Evolutionary conservation across 2,888 invertebrate genomes (phyloP), one percentile per base, ranked within the genome.

Genomic region (Dasypogon diadema): DNA sequence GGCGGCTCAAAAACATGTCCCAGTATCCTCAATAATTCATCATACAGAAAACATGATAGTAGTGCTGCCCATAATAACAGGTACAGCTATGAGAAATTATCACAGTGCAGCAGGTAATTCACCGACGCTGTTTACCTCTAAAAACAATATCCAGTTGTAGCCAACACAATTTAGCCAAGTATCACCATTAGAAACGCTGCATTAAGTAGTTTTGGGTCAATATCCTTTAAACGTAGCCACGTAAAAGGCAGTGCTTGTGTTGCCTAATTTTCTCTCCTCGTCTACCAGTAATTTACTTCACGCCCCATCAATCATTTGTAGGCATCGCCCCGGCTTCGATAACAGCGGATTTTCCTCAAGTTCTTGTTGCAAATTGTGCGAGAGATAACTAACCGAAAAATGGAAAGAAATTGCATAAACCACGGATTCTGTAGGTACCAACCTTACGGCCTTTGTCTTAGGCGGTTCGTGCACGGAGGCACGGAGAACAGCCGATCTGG

Each of bases 351-450:
- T 65, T 46, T 65, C 46, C 46, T 21, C 46, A 37, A 46, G 46
- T 0, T 37, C 21, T 60, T 10, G 60, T 21, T 65, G 65, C 2
- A 65, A 48, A 65, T 65, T 65, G 65, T 65, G 46, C 24, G 48
- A 46, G 24, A 46, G 65, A 65, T 65, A 65, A 65, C 65, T 65
- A 65, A 48, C 65, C 65, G 65, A 65, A 65, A 65, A 65, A 65
- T 65, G 24, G 48, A 8, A 37, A 24, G 48, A 65, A 65, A 65
- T 65, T 65, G 48, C 65, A 65, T 65, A 65, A 65, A 37, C 26
- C 46, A 46, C 46, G 48, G 65, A 42, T 21, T 21, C n/a, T n/a
- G n/a, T 12, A 42, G 12, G 42, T 2, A 42, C 2, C 2, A 6
- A 3, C 42, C 6, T 12, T 12, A 12, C n/a, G 42, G 2, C 18